Conservation (phyloP, 2,888 invertebrate genomes). For the Leptothorax acervorum region DNA sequence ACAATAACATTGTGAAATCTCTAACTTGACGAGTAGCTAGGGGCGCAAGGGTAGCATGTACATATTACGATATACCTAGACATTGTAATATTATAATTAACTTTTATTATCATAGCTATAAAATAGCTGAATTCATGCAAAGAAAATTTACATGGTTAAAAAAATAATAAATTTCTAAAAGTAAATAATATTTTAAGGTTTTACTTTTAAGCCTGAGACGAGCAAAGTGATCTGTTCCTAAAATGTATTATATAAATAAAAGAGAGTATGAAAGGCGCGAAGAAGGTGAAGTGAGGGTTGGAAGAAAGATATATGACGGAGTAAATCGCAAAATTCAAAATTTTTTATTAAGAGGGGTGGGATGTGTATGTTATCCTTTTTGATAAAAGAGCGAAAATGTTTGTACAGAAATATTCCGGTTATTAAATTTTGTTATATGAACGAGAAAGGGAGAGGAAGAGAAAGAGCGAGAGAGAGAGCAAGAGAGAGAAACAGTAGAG, state of each 20-base stretch:
- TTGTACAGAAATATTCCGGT: constrained; percentile 86
- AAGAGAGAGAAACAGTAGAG: constrained; percentile 26
- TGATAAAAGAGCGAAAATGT: constrained; percentile 81
- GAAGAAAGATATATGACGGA: constrained; percentile 38
- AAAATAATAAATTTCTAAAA: constrained; percentile 75
- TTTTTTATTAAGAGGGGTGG: constrained; percentile 78
- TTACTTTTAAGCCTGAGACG: constrained; percentile 79
- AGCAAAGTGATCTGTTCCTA: constrained; percentile 83
- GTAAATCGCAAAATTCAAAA: constrained; percentile 84
- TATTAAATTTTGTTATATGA: constrained; percentile 85
- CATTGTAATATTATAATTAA: constrained; percentile 71
- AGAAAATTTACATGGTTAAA: constrained; percentile 83
- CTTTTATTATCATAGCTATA: constrained; percentile 81
- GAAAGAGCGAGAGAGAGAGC: constrained; percentile 28
- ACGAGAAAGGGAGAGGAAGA: constrained; percentile 53
- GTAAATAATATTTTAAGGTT: constrained; percentile 80
- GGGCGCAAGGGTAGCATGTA: constrained; percentile 75
- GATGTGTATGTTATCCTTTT: constrained; percentile 82
- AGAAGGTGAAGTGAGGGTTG: constrained; percentile 56
- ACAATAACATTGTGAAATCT: constrained; percentile 67
- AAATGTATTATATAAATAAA: constrained; percentile 69
- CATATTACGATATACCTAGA: constrained; percentile 76
- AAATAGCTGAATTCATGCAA: constrained; percentile 83
- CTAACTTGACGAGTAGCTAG: constrained; percentile 68
- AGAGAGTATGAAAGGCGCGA: constrained; percentile 57